Percentiles rank a stretch among this genome's conserved stretches.
These are phyloP conservation scores for Mormoops blainvillei DNA, from an alignment of 2,113 vertebrate species.

Conservation along the genomic window DNA sequence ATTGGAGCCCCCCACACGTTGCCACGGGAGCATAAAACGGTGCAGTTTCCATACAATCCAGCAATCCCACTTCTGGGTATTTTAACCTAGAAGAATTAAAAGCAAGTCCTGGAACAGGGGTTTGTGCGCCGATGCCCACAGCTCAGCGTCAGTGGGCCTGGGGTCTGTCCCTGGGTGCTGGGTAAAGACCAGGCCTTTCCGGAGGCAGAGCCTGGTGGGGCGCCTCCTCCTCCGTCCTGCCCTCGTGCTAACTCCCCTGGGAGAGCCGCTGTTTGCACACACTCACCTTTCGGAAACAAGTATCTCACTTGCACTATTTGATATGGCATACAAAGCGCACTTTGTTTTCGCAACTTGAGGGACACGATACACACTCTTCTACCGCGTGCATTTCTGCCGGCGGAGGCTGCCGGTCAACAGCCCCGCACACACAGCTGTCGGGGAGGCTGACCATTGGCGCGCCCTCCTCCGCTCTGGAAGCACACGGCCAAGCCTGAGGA, in stretches of 20 bases:
- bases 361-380: fast-evolving
- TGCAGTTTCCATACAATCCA: too few species aligned
- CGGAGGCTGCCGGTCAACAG: too few species aligned
- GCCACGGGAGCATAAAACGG: fast-evolving
- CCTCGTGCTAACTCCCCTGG: neutral
- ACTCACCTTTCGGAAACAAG: too few species aligned
- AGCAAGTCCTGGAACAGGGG: too few species aligned
- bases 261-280: fast-evolving
- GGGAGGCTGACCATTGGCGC: fast-evolving
- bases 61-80: fast-evolving
- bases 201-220: fast-evolving
- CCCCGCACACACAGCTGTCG: fast-evolving
- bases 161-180: neutral
- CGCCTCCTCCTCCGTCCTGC: fast-evolving
- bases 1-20: fast-evolving
- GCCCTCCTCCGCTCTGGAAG: neutral
- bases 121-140: fast-evolving
- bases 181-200: fast-evolving
- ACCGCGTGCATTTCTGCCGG: neutral
- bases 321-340: fast-evolving
- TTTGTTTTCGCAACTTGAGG: neutral
- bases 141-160: too few species aligned
- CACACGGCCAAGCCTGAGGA: neutral
- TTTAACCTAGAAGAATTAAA: fast-evolving
- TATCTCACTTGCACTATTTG: fast-evolving